These are phyloP conservation scores for Ptychodera flava DNA, from an alignment of 35 echinoderm and acorn worm genomes.

Conservation along the genomic window DNA sequence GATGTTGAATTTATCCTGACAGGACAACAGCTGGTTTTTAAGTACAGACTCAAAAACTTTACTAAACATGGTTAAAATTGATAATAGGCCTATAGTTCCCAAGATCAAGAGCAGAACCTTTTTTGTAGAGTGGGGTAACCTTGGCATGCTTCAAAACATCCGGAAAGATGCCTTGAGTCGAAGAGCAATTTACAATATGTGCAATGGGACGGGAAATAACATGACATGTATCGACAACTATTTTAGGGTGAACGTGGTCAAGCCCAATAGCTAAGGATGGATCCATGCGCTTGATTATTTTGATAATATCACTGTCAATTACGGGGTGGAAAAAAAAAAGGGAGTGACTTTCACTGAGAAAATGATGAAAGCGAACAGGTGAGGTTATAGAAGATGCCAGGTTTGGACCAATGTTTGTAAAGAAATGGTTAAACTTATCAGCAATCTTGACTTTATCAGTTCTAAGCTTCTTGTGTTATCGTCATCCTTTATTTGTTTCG, in stretches of 20 bases:
- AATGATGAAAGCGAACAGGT: background rate
- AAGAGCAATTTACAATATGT: constrained; percentile 50
- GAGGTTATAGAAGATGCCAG: constrained; percentile 30
- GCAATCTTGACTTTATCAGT: constrained; percentile 16
- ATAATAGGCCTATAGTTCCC: constrained; percentile 48
- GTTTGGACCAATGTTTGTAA: constrained; percentile 36
- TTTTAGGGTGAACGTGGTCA: constrained; percentile 10
- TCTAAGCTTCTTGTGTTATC: background rate
- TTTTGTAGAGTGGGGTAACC: constrained; percentile 36
- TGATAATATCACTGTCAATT: constrained; percentile 14
- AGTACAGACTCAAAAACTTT: constrained; percentile 37
- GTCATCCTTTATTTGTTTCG: background rate
- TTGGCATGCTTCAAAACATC: constrained; percentile 19
- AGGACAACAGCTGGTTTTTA: constrained; percentile 5
- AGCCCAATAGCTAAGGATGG: background rate
- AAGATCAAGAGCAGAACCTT: constrained; percentile 5
- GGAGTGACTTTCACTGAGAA: constrained; percentile 2
- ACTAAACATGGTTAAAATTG: constrained; percentile 31
- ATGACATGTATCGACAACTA: constrained; percentile 29
- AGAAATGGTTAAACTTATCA: constrained; percentile 45
- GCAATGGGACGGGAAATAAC: constrained; percentile 23
- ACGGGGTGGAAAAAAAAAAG: constrained; percentile 34
- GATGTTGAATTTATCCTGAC: constrained; percentile 17
- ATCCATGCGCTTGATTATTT: constrained; percentile 18
- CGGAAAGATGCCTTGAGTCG: constrained; percentile 15